A percentile compares a stretch with the other conserved stretches of the same genome.
These are phyloP conservation scores for Etheostoma nigrum DNA, from an alignment of 2,797 vertebrate species.

Conservation along the genomic window DNA sequence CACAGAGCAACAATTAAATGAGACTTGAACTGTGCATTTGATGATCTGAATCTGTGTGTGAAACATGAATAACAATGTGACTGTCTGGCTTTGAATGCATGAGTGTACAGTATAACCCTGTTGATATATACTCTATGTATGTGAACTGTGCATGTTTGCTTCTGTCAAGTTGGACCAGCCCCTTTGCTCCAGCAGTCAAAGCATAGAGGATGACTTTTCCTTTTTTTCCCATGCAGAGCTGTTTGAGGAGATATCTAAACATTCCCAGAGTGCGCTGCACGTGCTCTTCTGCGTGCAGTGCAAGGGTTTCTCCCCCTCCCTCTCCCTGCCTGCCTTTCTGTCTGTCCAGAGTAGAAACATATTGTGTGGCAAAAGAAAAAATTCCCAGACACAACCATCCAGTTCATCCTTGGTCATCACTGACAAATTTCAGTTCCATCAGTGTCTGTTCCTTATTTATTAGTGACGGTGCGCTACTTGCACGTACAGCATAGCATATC, in stretches of 20 bases:
- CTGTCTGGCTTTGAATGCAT: neutral
- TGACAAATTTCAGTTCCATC: slow-evolving; percentile 23
- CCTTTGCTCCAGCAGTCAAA: slow-evolving; percentile 74
- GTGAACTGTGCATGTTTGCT: slow-evolving; percentile 58
- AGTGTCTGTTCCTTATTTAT: neutral
- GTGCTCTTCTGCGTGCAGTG: slow-evolving; percentile 89
- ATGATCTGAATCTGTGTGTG: slow-evolving; percentile 43
- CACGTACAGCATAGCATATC: neutral
- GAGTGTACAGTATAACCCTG: no score
- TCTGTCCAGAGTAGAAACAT: slow-evolving; percentile 71
- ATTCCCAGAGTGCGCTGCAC: slow-evolving; percentile 91
- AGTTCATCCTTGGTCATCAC: slow-evolving; percentile 34
- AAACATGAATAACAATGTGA: slow-evolving; percentile 19
- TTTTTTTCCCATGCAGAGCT: slow-evolving; percentile 88
- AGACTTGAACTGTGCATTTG: slow-evolving; percentile 85
- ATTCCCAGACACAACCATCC: slow-evolving; percentile 43
- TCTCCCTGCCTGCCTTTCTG: slow-evolving; percentile 40
- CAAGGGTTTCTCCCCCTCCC: slow-evolving; percentile 72
- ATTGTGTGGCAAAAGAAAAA: slow-evolving; percentile 64
- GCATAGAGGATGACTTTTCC: slow-evolving; percentile 77
- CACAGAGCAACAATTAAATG: slow-evolving; percentile 90
- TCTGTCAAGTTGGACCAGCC: slow-evolving; percentile 67
- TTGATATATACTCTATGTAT: slow-evolving; percentile 18
- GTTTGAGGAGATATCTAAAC: slow-evolving; percentile 90
- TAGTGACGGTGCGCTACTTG: neutral